A percentile compares a stretch with the other conserved stretches of the same genome.
Conservation (phyloP, 2,113 vertebrate genomes). For the Muscicapa adusta region DNA sequence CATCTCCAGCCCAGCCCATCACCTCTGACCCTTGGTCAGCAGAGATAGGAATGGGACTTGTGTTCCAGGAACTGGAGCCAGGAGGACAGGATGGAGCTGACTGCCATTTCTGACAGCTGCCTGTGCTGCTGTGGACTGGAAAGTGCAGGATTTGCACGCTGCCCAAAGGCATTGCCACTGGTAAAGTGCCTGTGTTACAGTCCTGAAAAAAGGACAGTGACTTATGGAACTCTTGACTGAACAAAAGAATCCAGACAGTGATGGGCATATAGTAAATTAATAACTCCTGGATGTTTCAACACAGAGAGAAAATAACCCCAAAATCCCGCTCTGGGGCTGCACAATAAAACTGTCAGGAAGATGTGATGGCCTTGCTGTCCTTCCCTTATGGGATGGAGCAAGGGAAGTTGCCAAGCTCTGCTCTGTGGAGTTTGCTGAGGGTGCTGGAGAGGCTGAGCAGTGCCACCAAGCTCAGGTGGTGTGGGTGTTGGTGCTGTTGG, state of each 20-base stretch:
- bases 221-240: neutral
- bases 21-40: neutral
- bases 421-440: neutral
- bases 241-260: neutral
- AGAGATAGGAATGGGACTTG: neutral
- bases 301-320: neutral
- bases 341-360: neutral
- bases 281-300: neutral
- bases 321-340: neutral
- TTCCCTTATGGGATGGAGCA: neutral
- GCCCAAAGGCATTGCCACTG: accelerated
- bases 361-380: neutral
- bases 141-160: neutral
- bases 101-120: neutral
- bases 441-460: neutral
- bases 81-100: neutral
- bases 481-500: neutral
- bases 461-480: neutral
- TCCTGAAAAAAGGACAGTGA: neutral
- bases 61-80: neutral
- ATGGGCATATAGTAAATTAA: neutral
- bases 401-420: neutral
- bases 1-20: neutral
- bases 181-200: neutral
- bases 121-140: neutral